Evolutionary conservation across 2,797 vertebrate genomes (phyloP), one percentile per base, ranked within the genome.

Genomic region (Dermochelys coriacea): DNA sequence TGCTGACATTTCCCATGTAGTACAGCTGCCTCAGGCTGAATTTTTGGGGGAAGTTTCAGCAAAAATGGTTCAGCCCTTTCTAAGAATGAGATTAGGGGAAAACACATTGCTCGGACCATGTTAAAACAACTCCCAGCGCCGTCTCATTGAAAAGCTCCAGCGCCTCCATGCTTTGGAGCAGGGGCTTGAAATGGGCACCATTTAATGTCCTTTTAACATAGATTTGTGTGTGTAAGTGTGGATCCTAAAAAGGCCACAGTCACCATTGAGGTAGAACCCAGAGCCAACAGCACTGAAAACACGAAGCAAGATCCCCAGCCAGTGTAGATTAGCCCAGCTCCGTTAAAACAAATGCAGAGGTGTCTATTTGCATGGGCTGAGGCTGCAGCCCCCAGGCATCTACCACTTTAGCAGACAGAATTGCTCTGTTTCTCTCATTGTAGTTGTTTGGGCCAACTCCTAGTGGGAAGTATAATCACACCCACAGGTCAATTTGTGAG

Each of bases 311-410:
- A 34, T 61, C 29, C 27, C 31, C 15, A 34, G 6, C 31, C 18
- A 12, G 31, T 34, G 12, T 34, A 18, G 29, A 16, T 61, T 31
- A 61, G 31, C 59, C 29, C 59, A 34, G 15, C 31, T 61, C 59
- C 6, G 0, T 34, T 8, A 8, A 37, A 68, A 16, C 34, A 59
- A 31, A 29, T 16, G 18, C 16, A 68, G 34, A 8, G 12, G 61
- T 18, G 16, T 3, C 16, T n/a, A 18, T 18, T 64, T n/a, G 61
- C 34, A 18, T 16, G 4, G 0, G 34, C 34, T 5, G 4, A n/a
- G 34, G 31, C 61, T n/a, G 3, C 8, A 68, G 61, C 34, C 18
- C 34, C 19, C 34, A 4, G 34, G 34, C 61, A n/a, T n/a, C 16
- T 64, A 64, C 61, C 16, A n/a, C 61, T 64, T 8, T 16, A n/a